Base-by-base conservation (phyloP, 2,113 vertebrate species). In the Trogon melanurus region DNA sequence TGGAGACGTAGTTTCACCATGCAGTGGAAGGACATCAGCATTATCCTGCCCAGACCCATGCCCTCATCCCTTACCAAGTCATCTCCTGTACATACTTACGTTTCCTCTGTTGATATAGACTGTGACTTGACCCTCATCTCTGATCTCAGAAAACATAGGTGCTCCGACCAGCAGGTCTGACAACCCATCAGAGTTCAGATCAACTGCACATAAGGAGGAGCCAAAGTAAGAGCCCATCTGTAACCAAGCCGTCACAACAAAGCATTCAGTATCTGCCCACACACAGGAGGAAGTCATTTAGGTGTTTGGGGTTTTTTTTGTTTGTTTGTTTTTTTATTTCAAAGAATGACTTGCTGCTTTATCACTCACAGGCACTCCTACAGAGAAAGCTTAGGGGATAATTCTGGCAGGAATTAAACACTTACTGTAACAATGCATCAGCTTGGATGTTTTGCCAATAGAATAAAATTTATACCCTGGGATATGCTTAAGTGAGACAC, bases 181-280 rank as follows among this genome's bases (percentile, higher is more conserved):
- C 97, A 99, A 97, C 92, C 99, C 99, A 8, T 99, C 99, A 47
- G 97, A 97, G 91, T 99, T 99, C 98, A 99, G 98, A 98, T 99
- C 99, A 98, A 99, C 99, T 98, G 99, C 99, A 97, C 99, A 99
- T 97, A 99, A 98, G 98, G 99, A 99, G 98, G 99, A 99, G 98
- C 99, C 99, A 99, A 99, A 99, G 99, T 99, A 99, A 98, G 99
- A 99, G 98, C 99, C 99, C 99, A 99, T 99, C 99, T 99, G 99
- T 96, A 99, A 99, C 98, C 98, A 98, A 99, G 98, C 88, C 95
- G 98, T 98, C 97, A 98, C 97, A 97, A 98, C 97, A 99, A 97
- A 99, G 98, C 97, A 96, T 98, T 98, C 98, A 98, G 98, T 99
- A 98, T 97, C 93, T 87, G 96, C 94, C 93, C 96, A 95, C 85